Percentiles rank a stretch among this genome's conserved stretches.
These are phyloP conservation scores for Crypturellus undulatus DNA, from an alignment of 2,113 vertebrate genomes.

Conservation along the genomic window DNA sequence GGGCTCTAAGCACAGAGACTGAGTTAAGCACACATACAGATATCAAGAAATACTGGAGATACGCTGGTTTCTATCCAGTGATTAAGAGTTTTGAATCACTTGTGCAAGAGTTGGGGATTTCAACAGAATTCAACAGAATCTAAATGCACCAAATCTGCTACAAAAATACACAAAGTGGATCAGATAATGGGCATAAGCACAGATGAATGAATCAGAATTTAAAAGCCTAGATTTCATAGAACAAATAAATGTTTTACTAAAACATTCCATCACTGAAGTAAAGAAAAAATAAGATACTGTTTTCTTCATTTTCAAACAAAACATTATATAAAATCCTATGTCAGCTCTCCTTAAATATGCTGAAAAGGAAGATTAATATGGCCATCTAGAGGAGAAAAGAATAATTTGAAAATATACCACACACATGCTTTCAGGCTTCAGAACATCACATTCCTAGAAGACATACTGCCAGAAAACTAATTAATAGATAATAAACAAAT, in stretches of 20 bases:
- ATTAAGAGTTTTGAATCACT: neutral
- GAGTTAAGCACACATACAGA: neutral
- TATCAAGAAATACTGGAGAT: neutral
- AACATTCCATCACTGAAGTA: neutral
- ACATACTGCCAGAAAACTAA: neutral
- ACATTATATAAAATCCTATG: neutral
- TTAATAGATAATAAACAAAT: neutral
- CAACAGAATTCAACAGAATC: neutral
- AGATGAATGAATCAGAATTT: neutral
- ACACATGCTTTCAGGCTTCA: constrained; percentile 11
- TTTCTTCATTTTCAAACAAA: constrained; percentile 27
- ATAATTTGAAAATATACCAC: constrained; percentile 49
- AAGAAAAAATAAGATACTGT: neutral
- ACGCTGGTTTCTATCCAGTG: neutral
- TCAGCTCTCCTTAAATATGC: neutral
- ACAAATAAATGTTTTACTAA: neutral
- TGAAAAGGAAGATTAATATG: constrained; percentile 73
- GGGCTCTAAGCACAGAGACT: neutral
- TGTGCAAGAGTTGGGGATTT: neutral
- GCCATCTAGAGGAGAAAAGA: constrained; percentile 81
- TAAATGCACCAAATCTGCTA: neutral
- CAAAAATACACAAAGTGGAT: neutral
- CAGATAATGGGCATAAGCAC: neutral
- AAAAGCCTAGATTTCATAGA: neutral
- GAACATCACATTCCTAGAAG: neutral